Evolutionary conservation across 2,113 vertebrate species (phyloP).

Genomic region (Narcine bancroftii): DNA sequence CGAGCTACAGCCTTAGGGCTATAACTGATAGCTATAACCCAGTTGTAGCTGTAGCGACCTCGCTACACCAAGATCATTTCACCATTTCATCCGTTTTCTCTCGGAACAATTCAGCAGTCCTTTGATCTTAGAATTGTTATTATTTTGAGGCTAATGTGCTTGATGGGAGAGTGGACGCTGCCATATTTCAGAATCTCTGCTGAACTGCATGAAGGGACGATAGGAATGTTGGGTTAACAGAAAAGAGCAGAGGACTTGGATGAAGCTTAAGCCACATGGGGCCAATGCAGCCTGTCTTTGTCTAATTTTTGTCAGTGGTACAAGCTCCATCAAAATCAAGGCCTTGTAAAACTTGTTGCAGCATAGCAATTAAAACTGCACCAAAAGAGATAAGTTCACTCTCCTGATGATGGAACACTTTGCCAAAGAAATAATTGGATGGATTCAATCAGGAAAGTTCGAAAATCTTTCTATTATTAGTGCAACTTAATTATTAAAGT

Average conservation of each 20-base stretch:
- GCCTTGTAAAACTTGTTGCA: conserved; percentile 40
- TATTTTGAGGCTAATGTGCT: no score
- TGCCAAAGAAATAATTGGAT: neutral
- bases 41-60: no score
- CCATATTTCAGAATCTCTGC: conserved; percentile 23
- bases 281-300: conserved; percentile 51
- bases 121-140: neutral
- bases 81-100: no score
- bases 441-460: neutral
- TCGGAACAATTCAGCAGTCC: neutral
- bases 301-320: conserved; percentile 48
- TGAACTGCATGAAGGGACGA: conserved; percentile 44
- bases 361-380: neutral
- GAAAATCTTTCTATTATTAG: neutral
- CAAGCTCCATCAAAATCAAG: conserved; percentile 48
- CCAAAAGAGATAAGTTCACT: neutral
- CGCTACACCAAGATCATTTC: no score
- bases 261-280: conserved; percentile 40
- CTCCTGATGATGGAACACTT: neutral
- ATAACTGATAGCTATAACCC: no score
- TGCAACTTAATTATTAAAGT: neutral
- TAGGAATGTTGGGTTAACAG: conserved; percentile 43
- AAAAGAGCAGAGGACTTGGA: conserved; percentile 39
- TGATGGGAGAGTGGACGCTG: neutral
- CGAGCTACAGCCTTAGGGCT: no score